These are phyloP conservation scores for Parnassius orleans DNA, from an alignment of 2,888 invertebrate species.

Conservation along the genomic window DNA sequence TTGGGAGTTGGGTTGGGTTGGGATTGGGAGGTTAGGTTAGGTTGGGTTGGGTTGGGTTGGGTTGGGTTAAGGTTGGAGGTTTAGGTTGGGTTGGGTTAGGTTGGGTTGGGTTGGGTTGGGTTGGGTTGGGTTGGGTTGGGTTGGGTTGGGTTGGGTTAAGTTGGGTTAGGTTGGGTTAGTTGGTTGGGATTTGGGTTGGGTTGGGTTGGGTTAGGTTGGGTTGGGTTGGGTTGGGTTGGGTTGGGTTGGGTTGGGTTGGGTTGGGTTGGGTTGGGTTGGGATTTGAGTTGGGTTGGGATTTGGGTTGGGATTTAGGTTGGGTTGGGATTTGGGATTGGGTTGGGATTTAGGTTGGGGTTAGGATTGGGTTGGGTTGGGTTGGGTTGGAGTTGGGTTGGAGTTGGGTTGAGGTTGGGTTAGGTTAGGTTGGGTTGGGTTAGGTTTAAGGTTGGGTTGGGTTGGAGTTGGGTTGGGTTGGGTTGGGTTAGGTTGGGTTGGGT, in stretches of 20 bases:
- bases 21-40: too few species aligned
- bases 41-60: too few species aligned
- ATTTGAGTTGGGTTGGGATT: slow-evolving; percentile 22
- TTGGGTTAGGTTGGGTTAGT: slow-evolving; percentile 19
- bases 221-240: slow-evolving; percentile 16
- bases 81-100: too few species aligned
- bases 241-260: too few species aligned
- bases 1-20: too few species aligned
- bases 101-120: too few species aligned
- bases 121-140: too few species aligned
- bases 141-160: slow-evolving; percentile 22
- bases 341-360: slow-evolving; percentile 24
- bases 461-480: slow-evolving; percentile 25
- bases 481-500: slow-evolving; percentile 23
- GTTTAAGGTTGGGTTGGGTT: slow-evolving; percentile 21
- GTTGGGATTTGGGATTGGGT: too few species aligned
- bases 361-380: slow-evolving; percentile 25
- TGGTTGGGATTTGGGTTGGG: slow-evolving; percentile 16
- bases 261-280: slow-evolving; percentile 24
- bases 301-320: slow-evolving; percentile 23
- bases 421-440: slow-evolving; percentile 13
- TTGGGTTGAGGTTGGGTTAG: slow-evolving; percentile 14
- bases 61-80: too few species aligned
- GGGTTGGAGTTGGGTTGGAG: slow-evolving; percentile 23
- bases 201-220: slow-evolving; percentile 21